phyloP scores from a whole-genome alignment of 2,797 vertebrate species.

The Rhinella marina region DNA sequence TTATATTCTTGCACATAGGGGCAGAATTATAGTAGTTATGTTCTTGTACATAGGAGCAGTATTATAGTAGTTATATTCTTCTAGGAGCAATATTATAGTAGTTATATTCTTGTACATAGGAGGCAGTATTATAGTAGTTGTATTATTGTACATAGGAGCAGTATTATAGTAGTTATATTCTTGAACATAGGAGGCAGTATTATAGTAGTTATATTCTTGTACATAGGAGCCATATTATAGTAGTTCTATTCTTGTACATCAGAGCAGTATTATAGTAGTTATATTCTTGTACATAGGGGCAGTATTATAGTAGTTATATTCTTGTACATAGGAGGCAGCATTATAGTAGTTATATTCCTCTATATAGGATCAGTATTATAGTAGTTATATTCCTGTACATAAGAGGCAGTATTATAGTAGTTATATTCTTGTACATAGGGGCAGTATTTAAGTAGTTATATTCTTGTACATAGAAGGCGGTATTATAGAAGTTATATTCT shows the following conservation, averaged over 20 bases:
- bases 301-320: background rate
- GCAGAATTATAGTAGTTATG: conserved; percentile 6
- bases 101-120: background rate
- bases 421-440: background rate
- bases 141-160: background rate
- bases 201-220: conserved; percentile 1
- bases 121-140: background rate
- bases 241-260: conserved; percentile 1
- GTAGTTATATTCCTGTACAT: too few relatives aligned
- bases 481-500: conserved; percentile 30
- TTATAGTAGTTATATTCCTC: too few relatives aligned
- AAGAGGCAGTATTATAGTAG: too few relatives aligned
- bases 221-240: background rate
- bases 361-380: too few relatives aligned
- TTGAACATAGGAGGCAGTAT: background rate
- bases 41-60: background rate
- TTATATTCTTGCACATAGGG: background rate
- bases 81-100: too few relatives aligned
- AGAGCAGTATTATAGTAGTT: background rate
- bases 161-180: background rate
- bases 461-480: background rate
- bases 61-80: too few relatives aligned
- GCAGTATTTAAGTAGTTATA: background rate
- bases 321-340: background rate
- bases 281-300: background rate